Evolutionary conservation across 2,888 invertebrate species (phyloP), one percentile per base, ranked within the genome.

Genomic region (Clusia tigrina): DNA sequence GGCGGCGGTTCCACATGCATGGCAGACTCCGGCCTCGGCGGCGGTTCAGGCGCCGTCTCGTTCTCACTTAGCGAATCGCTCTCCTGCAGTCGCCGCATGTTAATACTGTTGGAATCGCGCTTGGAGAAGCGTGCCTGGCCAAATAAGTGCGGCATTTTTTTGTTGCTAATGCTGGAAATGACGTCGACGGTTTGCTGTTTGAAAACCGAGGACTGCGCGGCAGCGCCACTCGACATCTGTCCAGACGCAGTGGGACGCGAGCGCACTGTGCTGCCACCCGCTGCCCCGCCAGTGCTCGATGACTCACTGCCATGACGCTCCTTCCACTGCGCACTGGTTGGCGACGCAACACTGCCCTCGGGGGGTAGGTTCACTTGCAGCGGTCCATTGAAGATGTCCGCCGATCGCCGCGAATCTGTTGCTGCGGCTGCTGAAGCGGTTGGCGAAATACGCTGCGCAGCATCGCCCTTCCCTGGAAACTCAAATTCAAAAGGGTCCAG

Each of bases 311-410:
- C 18, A 2, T 48, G 48, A 6, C 48, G 48, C 17, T 74, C 74
- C 23, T 70, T 74, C 71, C 71, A 80, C 69, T 71, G 70, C 51
- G 26, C n/a, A 46, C 54, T 38, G 22, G 62, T 6, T 51, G 32
- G 53, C 52, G 67, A 17, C 54, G 66, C 5, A 57, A 65, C 17
- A 9, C 86, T 83, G 51, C 85, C 84, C 71, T 91, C 91, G 10
- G 89, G 90, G 48, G 89, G 90, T 74, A 91, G 81, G 62, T 88
- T 86, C 53, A 91, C 91, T 71, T 90, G 90, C 65, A 91, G 85
- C 42, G 90, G 89, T 1, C 90, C 89, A 79, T 89, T 88, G 74
- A 88, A 87, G 60, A 86, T 85, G 63, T 80, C 85, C 18, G 62
- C 63, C n/a, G 56, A 64, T 1, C 56, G 60, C 2, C 32, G 0